Evolutionary conservation across 2,113 vertebrate species (phyloP).

Genomic region (Melanotaenia duboulayi): DNA sequence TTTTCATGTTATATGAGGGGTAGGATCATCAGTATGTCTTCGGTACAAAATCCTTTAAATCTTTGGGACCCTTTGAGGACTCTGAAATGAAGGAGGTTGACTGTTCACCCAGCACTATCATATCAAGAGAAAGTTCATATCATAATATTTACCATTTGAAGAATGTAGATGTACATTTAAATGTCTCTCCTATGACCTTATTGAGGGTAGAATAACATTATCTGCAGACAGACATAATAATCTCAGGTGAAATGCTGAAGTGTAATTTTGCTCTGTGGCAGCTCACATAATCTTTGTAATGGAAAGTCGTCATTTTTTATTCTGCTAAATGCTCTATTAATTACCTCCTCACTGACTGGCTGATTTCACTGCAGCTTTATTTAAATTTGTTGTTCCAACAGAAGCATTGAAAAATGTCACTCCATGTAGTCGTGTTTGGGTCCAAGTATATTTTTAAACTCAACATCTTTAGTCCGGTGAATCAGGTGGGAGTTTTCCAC

Average conservation of each 20-base stretch:
- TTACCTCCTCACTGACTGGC: slow-evolving; percentile 36
- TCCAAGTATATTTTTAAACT: too few relatives aligned
- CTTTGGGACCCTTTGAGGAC: background rate
- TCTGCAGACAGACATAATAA: slow-evolving; percentile 10
- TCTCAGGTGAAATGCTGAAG: slow-evolving; percentile 40
- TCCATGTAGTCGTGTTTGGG: too few relatives aligned
- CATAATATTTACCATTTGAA: background rate
- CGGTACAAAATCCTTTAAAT: too few relatives aligned
- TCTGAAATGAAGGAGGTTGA: background rate
- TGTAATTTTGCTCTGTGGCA: slow-evolving; percentile 26
- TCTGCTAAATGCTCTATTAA: slow-evolving; percentile 47
- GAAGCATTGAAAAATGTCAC: too few relatives aligned
- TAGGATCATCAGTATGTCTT: background rate
- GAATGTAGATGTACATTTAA: slow-evolving; percentile 8
- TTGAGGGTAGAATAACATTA: background rate
- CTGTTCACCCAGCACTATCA: background rate
- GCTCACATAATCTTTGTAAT: slow-evolving; percentile 15
- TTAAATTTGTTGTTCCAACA: too few relatives aligned
- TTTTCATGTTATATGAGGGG: background rate
- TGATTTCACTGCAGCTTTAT: slow-evolving; percentile 8
- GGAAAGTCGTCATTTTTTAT: slow-evolving; percentile 32
- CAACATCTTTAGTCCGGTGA: too few relatives aligned
- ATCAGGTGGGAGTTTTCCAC: too few relatives aligned
- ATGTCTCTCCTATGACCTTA: background rate
- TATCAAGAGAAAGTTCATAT: background rate